Evolutionary conservation across 2,113 vertebrate species (phyloP), one percentile per base, ranked within the genome.

Genomic region (Bubo blakistoni): DNA sequence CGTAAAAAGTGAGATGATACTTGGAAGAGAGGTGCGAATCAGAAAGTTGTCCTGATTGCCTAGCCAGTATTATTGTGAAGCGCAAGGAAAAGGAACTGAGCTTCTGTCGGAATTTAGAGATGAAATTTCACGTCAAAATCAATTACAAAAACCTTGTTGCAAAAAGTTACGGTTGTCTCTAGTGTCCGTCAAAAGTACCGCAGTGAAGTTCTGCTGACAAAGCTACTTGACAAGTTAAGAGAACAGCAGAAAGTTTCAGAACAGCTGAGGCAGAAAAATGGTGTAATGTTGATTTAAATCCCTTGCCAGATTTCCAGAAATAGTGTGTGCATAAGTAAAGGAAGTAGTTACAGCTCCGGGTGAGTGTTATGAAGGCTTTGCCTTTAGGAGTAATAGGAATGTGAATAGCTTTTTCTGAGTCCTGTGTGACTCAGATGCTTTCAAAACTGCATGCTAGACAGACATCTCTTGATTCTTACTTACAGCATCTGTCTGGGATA

Each of bases 231-330:
- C 82, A 40, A 79, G 73, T 91, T 93, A 13, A 62, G 81, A 88
- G 81, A 94, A 51, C 34, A 74, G 72, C 54, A 70, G 59, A 83
- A 96, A 88, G 72, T 83, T 93, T 83, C 59, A 55, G 57, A 96
- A 79, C 22, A 92, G 95, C 88, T 88, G 92, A 96, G 81, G 80
- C 76, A 88, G 94, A 81, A 73, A 88, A 94, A 65, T 54, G 58
- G n/a, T 81, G 74, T 71, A 57, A 54, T 44, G 86, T 79, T 62
- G 63, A 74, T 76, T 89, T 91, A 82, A 94, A 58, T 95, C 74
- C 90, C 89, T 62, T 67, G 81, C 96, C 82, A 73, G 72, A 36
- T 77, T 85, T 90, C 80, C 74, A 90, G 42, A 93, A 96, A 66
- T 36, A 88, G 69, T 3, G 20, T 40, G 25, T 79, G 57, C 16